Conservation (phyloP, 2,888 invertebrate genomes). For the Phyllotreta striolata region DNA sequence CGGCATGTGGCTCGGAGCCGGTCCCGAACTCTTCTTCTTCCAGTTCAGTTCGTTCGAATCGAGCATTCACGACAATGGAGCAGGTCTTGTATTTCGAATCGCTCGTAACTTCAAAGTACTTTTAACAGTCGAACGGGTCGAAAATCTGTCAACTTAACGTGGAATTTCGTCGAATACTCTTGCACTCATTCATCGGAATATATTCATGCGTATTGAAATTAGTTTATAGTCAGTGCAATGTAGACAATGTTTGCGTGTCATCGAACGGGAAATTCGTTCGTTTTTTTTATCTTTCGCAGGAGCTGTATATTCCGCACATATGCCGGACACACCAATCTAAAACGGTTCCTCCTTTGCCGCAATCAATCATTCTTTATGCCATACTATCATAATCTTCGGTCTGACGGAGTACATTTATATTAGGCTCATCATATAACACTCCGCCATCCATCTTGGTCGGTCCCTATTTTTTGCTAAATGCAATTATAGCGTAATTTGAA, state of each 20-base stretch:
- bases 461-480: conserved; percentile 40
- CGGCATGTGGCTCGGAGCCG: conserved; percentile 6
- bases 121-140: conserved; percentile 37
- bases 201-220: too few relatives aligned
- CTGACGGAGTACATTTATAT: conserved; percentile 46
- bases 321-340: conserved; percentile 22
- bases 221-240: too few relatives aligned
- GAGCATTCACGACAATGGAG: conserved; percentile 40
- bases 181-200: too few relatives aligned
- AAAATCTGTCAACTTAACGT: conserved; percentile 21
- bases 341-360: conserved; percentile 23
- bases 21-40: conserved; percentile 5
- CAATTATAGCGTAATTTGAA: conserved; percentile 37
- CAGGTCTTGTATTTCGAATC: conserved; percentile 43
- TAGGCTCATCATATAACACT: conserved; percentile 56
- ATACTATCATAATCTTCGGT: conserved; percentile 30
- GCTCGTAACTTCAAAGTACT: conserved; percentile 44
- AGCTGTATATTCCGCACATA: conserved; percentile 8
- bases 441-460: conserved; percentile 56
- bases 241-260: conserved; percentile 13
- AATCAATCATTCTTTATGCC: conserved; percentile 33
- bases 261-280: conserved; percentile 1
- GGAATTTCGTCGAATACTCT: conserved; percentile 5
- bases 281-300: conserved; percentile 4
- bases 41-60: conserved; percentile 37